Percentiles rank a stretch among this genome's conserved stretches.
Conservation (phyloP, 1,140 invertebrate genomes). For the Semibalanus balanoides region DNA sequence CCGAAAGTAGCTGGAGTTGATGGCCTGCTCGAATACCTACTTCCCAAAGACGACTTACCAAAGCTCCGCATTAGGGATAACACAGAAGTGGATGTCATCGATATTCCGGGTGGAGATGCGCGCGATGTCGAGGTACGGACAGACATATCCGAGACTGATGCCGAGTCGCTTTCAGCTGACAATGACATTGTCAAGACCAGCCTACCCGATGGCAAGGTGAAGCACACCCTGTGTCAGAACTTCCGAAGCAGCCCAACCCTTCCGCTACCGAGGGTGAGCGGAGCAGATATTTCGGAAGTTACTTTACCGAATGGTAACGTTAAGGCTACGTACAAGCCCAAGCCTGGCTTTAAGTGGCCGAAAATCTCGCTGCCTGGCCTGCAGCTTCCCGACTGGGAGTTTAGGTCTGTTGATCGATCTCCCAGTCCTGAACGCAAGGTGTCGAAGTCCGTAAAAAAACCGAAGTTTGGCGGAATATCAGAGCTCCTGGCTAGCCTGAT, state of each 20-base stretch:
- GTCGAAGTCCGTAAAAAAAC: not conserved
- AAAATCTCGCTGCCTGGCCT: not conserved
- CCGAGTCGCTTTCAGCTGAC: not conserved
- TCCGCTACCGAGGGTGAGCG: not conserved
- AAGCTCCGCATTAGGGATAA: not conserved
- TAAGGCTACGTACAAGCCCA: not conserved
- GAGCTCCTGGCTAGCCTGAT: not conserved
- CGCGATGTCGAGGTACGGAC: not conserved
- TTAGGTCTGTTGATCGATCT: not conserved
- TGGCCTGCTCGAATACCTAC: not conserved
- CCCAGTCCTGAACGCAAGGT: not conserved
- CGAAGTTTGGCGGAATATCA: not conserved
- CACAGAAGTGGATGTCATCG: not conserved
- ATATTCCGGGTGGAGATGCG: not conserved
- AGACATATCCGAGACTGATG: not conserved
- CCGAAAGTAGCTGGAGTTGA: not conserved
- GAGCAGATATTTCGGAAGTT: not conserved
- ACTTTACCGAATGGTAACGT: not conserved
- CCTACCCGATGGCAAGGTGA: not conserved
- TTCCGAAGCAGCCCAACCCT: not conserved
- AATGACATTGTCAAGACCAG: not conserved
- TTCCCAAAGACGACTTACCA: not conserved
- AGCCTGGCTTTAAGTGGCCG: not conserved
- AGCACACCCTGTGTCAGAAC: not conserved
- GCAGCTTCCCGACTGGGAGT: not conserved